These are phyloP conservation scores for Acholoe squamosa DNA, from an alignment of 2,888 invertebrate species.

Conservation along the genomic window DNA sequence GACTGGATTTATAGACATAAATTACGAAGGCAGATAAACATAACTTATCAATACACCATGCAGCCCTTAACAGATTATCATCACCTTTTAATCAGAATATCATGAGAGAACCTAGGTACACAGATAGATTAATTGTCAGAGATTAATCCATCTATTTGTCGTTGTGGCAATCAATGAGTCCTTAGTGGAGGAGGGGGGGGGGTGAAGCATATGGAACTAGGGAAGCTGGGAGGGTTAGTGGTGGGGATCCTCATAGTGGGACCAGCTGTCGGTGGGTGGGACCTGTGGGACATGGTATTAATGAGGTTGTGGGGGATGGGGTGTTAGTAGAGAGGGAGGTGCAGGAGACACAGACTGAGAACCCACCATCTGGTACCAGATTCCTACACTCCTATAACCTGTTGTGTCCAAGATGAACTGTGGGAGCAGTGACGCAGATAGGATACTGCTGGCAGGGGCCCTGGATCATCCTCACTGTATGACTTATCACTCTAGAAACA, in stretches of 20 bases:
- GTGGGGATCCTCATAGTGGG: not conserved
- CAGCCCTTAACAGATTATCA: too few species aligned
- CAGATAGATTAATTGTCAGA: too few species aligned
- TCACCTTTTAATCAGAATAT: too few species aligned
- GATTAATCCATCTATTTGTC: too few species aligned
- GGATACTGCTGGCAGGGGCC: too few species aligned
- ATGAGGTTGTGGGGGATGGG: not conserved
- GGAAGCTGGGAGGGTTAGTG: not conserved
- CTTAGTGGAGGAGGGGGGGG: not conserved
- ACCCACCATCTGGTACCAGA: constrained; percentile 6
- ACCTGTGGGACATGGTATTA: not conserved
- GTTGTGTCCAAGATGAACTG: not conserved
- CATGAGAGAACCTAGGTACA: too few species aligned
- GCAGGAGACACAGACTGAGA: not conserved
- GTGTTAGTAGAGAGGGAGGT: not conserved
- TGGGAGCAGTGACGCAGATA: too few species aligned
- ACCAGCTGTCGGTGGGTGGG: not conserved
- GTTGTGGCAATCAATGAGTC: too few species aligned
- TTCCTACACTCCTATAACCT: constrained; percentile 3
- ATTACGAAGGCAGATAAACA: too few species aligned
- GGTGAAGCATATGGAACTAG: not conserved
- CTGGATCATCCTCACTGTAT: too few species aligned
- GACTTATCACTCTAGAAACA: not conserved
- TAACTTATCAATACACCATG: too few species aligned
- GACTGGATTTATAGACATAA: too few species aligned